Percentiles rank a stretch among this genome's conserved stretches.
These are phyloP conservation scores for Eira barbara DNA, from an alignment of 2,113 vertebrate genomes.

Conservation along the genomic window DNA sequence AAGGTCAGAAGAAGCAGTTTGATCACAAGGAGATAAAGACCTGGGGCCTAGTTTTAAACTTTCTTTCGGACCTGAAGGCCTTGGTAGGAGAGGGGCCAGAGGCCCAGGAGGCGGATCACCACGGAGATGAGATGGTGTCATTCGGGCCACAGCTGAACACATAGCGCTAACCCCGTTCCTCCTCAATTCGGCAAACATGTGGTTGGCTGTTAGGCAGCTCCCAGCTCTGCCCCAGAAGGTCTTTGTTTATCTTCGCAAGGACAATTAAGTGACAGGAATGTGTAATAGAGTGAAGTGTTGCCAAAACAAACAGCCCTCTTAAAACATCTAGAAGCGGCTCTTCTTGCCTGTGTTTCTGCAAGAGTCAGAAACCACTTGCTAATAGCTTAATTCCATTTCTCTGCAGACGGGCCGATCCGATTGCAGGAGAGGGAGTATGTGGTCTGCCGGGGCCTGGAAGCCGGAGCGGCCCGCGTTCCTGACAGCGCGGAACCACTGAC, in stretches of 20 bases:
- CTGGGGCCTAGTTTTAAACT: background rate
- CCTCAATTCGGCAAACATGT: conserved; percentile 17
- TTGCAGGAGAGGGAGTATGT: conserved; percentile 51
- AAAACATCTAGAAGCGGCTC: conserved; percentile 58
- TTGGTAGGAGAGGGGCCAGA: background rate
- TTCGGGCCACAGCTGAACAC: background rate
- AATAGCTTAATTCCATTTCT: conserved; percentile 75
- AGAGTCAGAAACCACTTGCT: conserved; percentile 70
- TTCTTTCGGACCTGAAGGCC: background rate
- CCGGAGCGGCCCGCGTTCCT: background rate
- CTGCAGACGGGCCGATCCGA: conserved; percentile 54
- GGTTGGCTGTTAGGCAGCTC: conserved; percentile 13
- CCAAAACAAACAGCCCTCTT: conserved; percentile 68
- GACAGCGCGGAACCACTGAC: conserved; percentile 45
- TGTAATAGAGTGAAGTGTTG: conserved; percentile 55
- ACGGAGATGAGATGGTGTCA: background rate
- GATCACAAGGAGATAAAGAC: background rate
- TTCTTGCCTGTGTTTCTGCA: conserved; percentile 59
- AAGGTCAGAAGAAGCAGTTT: conserved; percentile 35
- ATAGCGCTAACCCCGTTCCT: background rate
- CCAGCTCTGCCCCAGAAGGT: conserved; percentile 56
- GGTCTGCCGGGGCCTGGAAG: conserved; percentile 45
- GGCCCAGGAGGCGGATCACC: background rate
- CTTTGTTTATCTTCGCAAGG: conserved; percentile 74
- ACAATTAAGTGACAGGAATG: conserved; percentile 78